These are phyloP conservation scores for Myiagra hebetior DNA, from an alignment of 2,113 vertebrate species.

Conservation along the genomic window DNA sequence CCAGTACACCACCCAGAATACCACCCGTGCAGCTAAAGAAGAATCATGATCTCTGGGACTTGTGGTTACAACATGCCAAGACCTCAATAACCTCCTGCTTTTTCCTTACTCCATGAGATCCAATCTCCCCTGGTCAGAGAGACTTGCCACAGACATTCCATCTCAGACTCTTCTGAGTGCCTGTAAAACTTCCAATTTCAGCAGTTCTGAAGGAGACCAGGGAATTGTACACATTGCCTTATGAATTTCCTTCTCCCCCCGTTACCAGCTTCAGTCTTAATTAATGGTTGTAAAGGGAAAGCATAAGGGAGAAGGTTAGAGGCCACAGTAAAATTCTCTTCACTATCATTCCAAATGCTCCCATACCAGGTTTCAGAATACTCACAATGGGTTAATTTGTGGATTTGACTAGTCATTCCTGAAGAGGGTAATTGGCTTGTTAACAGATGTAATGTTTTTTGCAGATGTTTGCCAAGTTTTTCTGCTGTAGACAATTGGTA, in stretches of 20 bases:
- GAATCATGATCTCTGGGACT: background rate
- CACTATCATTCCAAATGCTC: background rate
- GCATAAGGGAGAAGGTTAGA: background rate
- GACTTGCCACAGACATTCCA: fast-evolving
- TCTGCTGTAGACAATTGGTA: background rate
- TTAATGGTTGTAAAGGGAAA: background rate
- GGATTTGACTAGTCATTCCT: background rate
- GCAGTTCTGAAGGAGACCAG: background rate
- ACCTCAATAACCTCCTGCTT: background rate
- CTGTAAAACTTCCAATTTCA: background rate
- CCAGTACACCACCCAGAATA: background rate
- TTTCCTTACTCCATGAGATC: background rate
- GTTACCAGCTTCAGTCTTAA: background rate
- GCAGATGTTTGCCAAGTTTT: background rate
- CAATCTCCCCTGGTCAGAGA: background rate
- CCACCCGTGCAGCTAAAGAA: background rate
- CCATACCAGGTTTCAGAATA: background rate
- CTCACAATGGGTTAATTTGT: background rate
- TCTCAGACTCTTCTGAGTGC: background rate
- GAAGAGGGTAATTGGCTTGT: background rate
- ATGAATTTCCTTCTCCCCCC: background rate
- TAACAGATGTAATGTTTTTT: background rate
- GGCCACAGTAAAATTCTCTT: background rate
- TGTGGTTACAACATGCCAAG: background rate
- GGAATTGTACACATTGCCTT: background rate